phyloP scores from a whole-genome alignment of 2,888 invertebrate species.

The Hirtodrosophila trivittata region DNA sequence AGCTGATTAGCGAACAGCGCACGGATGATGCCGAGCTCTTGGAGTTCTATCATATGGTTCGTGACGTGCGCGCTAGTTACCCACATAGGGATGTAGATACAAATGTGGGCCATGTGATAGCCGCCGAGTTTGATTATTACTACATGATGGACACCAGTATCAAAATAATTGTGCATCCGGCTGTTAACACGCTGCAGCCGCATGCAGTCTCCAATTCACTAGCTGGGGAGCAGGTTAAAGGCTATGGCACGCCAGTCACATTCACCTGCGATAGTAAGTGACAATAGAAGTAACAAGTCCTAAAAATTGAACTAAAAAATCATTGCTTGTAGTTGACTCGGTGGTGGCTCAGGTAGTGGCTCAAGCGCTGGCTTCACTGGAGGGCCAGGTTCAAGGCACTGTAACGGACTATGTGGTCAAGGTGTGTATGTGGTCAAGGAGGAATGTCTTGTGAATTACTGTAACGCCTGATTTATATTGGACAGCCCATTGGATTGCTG shows the following conservation, averaged over 20 bases:
- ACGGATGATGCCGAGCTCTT: conserved; percentile 90
- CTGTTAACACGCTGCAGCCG: conserved; percentile 77
- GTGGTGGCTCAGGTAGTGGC: conserved; percentile 93
- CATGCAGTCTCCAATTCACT: conserved; percentile 84
- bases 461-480: neutral
- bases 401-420: conserved; percentile 88
- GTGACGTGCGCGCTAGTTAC: conserved; percentile 90
- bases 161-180: conserved; percentile 92
- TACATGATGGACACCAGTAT: conserved; percentile 93
- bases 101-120: conserved; percentile 95
- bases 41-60: conserved; percentile 93
- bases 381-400: conserved; percentile 88
- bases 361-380: conserved; percentile 92
- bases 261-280: conserved; percentile 95
- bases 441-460: neutral
- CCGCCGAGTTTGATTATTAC: conserved; percentile 92
- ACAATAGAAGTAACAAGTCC: neutral
- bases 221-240: conserved; percentile 79
- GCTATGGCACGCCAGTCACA: conserved; percentile 88
- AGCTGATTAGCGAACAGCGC: conserved; percentile 88
- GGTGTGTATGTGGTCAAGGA: conserved; percentile 40
- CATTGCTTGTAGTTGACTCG: conserved; percentile 89
- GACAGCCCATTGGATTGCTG: conserved; percentile 88
- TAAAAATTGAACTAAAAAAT: no score
- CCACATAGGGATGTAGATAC: conserved; percentile 89